phyloP scores from a whole-genome alignment of 2,888 invertebrate genomes.

The Melipona beecheii region DNA sequence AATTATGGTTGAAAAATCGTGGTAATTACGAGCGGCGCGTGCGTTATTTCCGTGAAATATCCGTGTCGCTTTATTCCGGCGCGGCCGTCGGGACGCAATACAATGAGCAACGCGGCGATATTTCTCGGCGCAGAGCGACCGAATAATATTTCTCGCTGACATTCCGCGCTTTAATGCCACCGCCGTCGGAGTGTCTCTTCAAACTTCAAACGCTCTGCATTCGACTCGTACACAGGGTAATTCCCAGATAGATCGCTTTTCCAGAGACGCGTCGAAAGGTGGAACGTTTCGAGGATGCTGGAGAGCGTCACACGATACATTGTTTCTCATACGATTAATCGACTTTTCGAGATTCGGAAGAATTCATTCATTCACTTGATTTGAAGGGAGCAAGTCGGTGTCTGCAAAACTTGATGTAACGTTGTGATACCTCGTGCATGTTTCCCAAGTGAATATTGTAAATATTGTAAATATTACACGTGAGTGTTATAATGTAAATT shows the following conservation, averaged over 20 bases:
- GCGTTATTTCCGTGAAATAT: conserved; percentile 9
- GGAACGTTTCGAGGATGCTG: not conserved
- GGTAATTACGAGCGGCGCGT: conserved; percentile 12
- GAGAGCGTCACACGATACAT: not conserved
- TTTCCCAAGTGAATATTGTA: too few relatives aligned
- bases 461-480: too few relatives aligned
- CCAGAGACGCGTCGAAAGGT: not conserved
- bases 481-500: too few relatives aligned
- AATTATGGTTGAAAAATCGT: conserved; percentile 30
- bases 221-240: not conserved
- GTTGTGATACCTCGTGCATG: too few relatives aligned
- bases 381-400: too few relatives aligned
- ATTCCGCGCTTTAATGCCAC: not conserved
- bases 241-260: not conserved
- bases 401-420: too few relatives aligned
- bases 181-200: not conserved
- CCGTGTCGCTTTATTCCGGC: not conserved
- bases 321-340: not conserved
- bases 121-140: not conserved
- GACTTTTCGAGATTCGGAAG: not conserved
- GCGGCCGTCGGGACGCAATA: not conserved
- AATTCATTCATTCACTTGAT: too few relatives aligned
- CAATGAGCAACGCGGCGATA: conserved; percentile 28
- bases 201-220: conserved; percentile 8
- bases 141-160: conserved; percentile 27